A percentile compares a stretch with the other conserved stretches of the same genome.
Evolutionary conservation across 2,113 vertebrate genomes (phyloP).

Genomic region (Colius striatus): DNA sequence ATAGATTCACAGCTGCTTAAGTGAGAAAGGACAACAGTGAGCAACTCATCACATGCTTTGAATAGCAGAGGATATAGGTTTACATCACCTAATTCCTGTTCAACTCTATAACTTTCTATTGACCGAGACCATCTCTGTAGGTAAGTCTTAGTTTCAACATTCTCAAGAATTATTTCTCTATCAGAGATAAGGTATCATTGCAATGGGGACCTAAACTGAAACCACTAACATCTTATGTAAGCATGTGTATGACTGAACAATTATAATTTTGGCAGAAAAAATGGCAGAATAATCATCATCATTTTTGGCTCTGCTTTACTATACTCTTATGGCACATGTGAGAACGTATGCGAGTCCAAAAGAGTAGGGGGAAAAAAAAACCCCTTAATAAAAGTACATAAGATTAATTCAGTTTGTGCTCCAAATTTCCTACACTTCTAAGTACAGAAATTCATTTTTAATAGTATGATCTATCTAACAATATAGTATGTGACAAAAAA

Average conservation of each 20-base stretch:
- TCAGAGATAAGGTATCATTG: not conserved
- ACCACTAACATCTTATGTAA: not conserved
- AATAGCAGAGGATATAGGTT: not conserved
- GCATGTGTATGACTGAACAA: not conserved
- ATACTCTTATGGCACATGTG: not conserved
- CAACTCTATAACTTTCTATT: not conserved
- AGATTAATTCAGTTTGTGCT: not conserved
- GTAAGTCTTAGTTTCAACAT: not conserved
- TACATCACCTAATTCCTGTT: not conserved
- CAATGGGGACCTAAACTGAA: not conserved
- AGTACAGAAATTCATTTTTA: not conserved
- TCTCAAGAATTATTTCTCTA: not conserved
- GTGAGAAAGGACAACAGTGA: not conserved
- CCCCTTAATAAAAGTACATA: not conserved
- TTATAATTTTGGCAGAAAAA: constrained; percentile 9
- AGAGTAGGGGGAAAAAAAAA: not conserved
- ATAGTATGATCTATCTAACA: not conserved
- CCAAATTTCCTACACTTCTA: not conserved
- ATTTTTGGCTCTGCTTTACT: not conserved
- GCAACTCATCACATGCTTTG: not conserved
- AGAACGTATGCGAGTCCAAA: not conserved
- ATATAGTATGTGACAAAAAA: not conserved
- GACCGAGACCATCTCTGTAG: not conserved
- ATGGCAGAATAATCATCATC: not conserved
- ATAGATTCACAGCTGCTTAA: not conserved